Evolutionary conservation across 2,797 vertebrate genomes (phyloP), one percentile per base, ranked within the genome.

Genomic region (Neoniphon sammara): DNA sequence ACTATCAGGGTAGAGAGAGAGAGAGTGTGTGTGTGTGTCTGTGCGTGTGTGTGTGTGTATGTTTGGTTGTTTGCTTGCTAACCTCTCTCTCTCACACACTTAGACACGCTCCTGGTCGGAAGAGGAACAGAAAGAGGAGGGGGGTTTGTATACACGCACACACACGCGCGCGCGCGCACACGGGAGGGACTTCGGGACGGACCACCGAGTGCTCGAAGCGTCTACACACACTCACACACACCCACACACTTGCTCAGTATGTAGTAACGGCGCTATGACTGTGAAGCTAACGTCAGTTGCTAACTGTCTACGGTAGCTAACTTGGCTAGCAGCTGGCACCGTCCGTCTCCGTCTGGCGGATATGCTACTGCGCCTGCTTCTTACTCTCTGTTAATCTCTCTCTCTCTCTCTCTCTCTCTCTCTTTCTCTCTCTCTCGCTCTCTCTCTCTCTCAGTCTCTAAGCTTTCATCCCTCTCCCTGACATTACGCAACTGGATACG

Each of bases 251-350:
- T 27, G 25, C 62, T 81, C 77, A 70, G 50, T 52, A 30, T 39
- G 63, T 4, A 31, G 25, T 6, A 14, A 77, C 60, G 36, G 53
- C 54, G 76, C 81, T 66, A 47, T 27, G 76, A 68, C 79, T 79
- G 44, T 71, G 69, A 57, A 65, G 88, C 89, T 91, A n/a, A n/a
- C n/a, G n/a, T n/a, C n/a, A 87, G 77, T 73, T 61, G 89, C 91
- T 91, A 85, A 81, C 81, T 79, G 85, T 73, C 66, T 70, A 84
- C 62, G 21, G 47, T 2, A 14, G 89, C 89, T 90, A 92, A 89
- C 47, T 71, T 21, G 73, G 91, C 90, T 91, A 90, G 87, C 86
- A 88, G 88, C 84, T 87, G 87, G 80, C 75, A 57, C 79, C 76
- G 80, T 78, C 61, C 60, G 77, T 81, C 78, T 76, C 70, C 34